These are phyloP conservation scores for Salarias fasciatus DNA, from an alignment of 2,797 vertebrate species.

Conservation along the genomic window DNA sequence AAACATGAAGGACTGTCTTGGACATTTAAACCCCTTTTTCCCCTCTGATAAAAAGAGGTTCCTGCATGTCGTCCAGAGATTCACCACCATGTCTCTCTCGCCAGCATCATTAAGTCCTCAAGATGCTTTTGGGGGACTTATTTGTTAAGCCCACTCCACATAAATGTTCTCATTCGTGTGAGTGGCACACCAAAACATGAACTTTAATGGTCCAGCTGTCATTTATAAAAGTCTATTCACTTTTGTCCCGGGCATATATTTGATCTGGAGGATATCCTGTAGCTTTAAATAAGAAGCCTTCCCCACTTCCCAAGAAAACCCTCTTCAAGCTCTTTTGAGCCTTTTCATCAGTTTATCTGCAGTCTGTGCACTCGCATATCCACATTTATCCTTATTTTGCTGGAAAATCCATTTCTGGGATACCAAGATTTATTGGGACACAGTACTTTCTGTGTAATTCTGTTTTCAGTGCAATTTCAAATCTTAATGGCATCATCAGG, in stretches of 20 bases:
- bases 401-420: slow-evolving; percentile 4
- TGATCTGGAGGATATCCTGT: slow-evolving; percentile 53
- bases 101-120: slow-evolving; percentile 61
- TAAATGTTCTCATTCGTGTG: slow-evolving; percentile 48
- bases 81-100: slow-evolving; percentile 49
- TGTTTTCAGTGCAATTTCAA: too few species aligned
- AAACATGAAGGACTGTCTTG: slow-evolving; percentile 8
- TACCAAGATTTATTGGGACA: slow-evolving; percentile 20
- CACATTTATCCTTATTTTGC: slow-evolving; percentile 1
- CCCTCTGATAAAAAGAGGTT: slow-evolving; percentile 33
- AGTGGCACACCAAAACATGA: slow-evolving; percentile 39
- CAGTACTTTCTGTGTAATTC: slow-evolving; percentile 5
- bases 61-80: slow-evolving; percentile 41
- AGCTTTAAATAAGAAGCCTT: slow-evolving; percentile 41
- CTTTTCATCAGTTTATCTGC: slow-evolving; percentile 24
- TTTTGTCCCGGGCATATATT: slow-evolving; percentile 70
- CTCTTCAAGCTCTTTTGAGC: slow-evolving; percentile 15
- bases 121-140: slow-evolving; percentile 61
- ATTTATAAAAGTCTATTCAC: slow-evolving; percentile 57
- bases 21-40: slow-evolving; percentile 6
- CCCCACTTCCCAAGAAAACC: slow-evolving; percentile 13
- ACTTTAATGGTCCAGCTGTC: slow-evolving; percentile 63
- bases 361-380: not conserved
- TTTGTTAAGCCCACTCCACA: slow-evolving; percentile 62
- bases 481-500: too few species aligned